Percentiles rank a stretch among this genome's conserved stretches.
Evolutionary conservation across 1,140 invertebrate species (phyloP).

Genomic region (Cotesia chilonis): DNA sequence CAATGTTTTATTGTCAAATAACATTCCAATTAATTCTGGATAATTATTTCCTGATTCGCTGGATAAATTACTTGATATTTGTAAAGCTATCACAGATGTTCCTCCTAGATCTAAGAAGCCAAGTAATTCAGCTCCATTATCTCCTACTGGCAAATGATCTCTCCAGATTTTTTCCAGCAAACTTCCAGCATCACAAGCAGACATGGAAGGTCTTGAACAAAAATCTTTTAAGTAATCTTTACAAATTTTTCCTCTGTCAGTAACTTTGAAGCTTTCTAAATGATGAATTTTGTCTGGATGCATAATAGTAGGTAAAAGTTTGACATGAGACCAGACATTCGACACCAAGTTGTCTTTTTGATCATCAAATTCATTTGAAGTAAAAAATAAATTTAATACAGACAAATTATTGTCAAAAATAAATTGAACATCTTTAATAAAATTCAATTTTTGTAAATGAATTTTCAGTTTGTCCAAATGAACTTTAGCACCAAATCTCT

Average conservation of each 20-base stretch:
- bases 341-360: conserved; percentile 53
- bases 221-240: conserved; percentile 43
- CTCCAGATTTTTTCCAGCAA: conserved; percentile 55
- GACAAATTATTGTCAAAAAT: conserved; percentile 61
- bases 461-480: conserved; percentile 71
- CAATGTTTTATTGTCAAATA: conserved; percentile 53
- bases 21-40: conserved; percentile 53
- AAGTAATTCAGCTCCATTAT: conserved; percentile 32
- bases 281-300: conserved; percentile 54
- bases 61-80: conserved; percentile 57
- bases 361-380: conserved; percentile 28
- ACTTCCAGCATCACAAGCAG: conserved; percentile 4
- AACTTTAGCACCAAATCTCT: conserved; percentile 77
- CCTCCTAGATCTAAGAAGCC: conserved; percentile 66
- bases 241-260: conserved; percentile 55
- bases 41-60: conserved; percentile 47
- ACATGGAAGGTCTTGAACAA: conserved; percentile 20
- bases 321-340: conserved; percentile 56
- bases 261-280: conserved; percentile 49
- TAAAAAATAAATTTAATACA: conserved; percentile 66
- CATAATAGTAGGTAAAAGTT: conserved; percentile 43
- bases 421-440: conserved; percentile 63
- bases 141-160: conserved; percentile 43
- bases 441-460: conserved; percentile 60
- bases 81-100: conserved; percentile 62